Evolutionary conservation across 2,888 invertebrate genomes (phyloP), one percentile per base, ranked within the genome.

Genomic region (Cosmorhoe ocellata): DNA sequence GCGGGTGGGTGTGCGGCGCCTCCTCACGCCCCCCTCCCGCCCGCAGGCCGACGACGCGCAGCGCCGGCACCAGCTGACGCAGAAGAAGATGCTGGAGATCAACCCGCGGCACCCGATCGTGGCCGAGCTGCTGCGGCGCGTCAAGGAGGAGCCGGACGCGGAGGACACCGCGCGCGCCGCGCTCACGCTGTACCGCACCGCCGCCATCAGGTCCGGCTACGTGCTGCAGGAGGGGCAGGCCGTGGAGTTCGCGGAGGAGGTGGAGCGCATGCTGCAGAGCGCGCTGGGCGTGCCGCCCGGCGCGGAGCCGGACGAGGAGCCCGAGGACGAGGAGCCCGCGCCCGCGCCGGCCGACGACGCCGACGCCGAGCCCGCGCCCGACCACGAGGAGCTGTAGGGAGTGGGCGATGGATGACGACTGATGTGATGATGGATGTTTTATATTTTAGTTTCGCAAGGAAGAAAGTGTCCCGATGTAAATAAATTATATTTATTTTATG

Each of bases 51-150:
- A 98, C 75, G 98, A 98, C 90, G 95, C 97, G 27, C 96, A 97
- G 76, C 94, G 97, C 73, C 93, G 93, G 61, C 96, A 97, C 81
- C 97, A 98, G 81, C 90, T 98, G 34, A 95, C 94, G 74, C 98
- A 98, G 85, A 99, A 97, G 93, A 99, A 99, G 90, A 96, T 96
- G 40, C 90, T 99, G 64, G 99, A 99, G 92, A 94, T 99, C 68
- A 99, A 99, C 91, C 98, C 99, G 32, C 92, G 97, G 43, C 99
- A 99, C 92, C 99, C 99, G 14, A 91, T 99, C 40, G 95, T 99
- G 74, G 94, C 28, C 37, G 98, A 99, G 87, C 91, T 99, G 61
- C 91, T 98, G 76, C 93, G 94, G 24, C 92, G 97, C 67, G 95
- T 99, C 12, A n/a, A 22, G 18, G 60, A 58, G 32, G 60, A 36